phyloP scores from a whole-genome alignment of 2,888 invertebrate genomes.

The Odiellus spinosus region DNA sequence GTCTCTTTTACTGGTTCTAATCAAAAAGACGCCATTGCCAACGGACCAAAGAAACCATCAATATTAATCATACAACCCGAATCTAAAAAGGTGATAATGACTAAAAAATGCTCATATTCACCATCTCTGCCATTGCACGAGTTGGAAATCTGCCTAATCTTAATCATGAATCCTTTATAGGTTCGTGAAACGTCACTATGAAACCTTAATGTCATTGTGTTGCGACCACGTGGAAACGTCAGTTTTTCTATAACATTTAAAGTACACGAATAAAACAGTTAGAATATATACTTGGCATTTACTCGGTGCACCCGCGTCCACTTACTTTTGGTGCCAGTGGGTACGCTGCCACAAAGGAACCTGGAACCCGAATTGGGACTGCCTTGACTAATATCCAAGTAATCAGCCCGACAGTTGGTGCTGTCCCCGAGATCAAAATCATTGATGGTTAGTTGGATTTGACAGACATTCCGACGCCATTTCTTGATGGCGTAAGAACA shows the following conservation, averaged over 20 bases:
- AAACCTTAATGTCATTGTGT: constrained; percentile 16
- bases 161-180: constrained; percentile 18
- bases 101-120: too few relatives aligned
- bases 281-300: too few relatives aligned
- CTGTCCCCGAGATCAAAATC: constrained; percentile 19
- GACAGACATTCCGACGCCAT: constrained; percentile 11
- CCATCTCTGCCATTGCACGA: constrained; percentile 10
- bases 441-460: constrained; percentile 15
- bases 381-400: constrained; percentile 17
- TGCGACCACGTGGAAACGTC: constrained; percentile 12
- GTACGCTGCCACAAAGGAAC: constrained; percentile 15
- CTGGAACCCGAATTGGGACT: constrained; percentile 7
- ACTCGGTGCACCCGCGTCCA: too few relatives aligned
- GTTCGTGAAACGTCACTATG: constrained; percentile 12
- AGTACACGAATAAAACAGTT: neutral
- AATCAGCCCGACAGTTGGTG: constrained; percentile 17
- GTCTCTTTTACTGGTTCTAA: too few relatives aligned
- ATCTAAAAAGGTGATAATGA: neutral
- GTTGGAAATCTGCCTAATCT: constrained; percentile 17
- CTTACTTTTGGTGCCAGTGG: constrained; percentile 19
- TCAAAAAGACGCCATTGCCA: too few relatives aligned
- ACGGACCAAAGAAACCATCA: too few relatives aligned
- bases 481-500: constrained; percentile 15
- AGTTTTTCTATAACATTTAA: constrained; percentile 9
- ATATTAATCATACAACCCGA: neutral